These are phyloP conservation scores for Nasonia oneida DNA, from an alignment of 2,888 invertebrate genomes.

Conservation along the genomic window DNA sequence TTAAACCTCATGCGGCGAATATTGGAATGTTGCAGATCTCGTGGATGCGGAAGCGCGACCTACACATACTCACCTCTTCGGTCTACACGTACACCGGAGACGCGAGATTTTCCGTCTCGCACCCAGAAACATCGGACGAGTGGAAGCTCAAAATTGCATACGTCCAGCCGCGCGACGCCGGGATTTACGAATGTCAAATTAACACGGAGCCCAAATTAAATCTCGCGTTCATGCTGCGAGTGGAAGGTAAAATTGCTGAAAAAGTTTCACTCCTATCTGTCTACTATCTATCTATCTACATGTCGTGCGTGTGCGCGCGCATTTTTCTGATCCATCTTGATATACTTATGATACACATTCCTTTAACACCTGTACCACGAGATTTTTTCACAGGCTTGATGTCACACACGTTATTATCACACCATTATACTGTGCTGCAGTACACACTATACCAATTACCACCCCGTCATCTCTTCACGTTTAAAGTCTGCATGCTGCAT, in stretches of 20 bases:
- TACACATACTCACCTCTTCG: constrained; percentile 92
- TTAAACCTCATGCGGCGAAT: background rate
- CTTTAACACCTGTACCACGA: background rate
- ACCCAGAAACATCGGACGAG: constrained; percentile 91
- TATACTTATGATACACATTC: background rate
- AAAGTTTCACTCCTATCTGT: background rate
- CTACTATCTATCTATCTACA: background rate
- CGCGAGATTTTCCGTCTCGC: constrained; percentile 90
- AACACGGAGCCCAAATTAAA: constrained; percentile 95
- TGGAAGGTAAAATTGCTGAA: constrained; percentile 85
- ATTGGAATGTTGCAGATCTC: constrained; percentile 83
- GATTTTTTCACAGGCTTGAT: background rate
- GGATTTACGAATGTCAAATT: constrained; percentile 93
- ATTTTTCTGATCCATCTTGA: no score
- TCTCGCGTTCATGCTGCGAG: constrained; percentile 88
- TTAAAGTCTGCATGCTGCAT: constrained; percentile 24
- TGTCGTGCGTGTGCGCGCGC: background rate
- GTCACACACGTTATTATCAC: background rate
- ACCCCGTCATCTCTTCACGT: background rate
- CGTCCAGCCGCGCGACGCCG: constrained; percentile 91
- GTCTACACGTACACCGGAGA: constrained; percentile 94
- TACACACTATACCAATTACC: background rate
- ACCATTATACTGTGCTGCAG: background rate
- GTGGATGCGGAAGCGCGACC: constrained; percentile 90
- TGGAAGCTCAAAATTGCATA: constrained; percentile 92